Conservation (phyloP, 2,113 vertebrate species). For the Sander lucioperca region DNA sequence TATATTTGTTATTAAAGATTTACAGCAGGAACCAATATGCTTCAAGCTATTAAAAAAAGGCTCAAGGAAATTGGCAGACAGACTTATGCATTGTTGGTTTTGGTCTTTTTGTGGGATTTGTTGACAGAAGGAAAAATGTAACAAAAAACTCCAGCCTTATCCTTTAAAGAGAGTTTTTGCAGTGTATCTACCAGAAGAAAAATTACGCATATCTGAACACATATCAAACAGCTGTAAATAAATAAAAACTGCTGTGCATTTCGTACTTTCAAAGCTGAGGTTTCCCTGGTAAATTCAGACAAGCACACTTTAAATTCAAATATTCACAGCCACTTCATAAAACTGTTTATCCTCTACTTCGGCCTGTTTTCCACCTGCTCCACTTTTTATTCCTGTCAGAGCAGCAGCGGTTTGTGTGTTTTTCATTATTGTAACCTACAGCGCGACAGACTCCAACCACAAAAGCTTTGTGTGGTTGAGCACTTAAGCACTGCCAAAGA, state of each 20-base stretch:
- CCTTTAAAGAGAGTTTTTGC: slow-evolving; percentile 21
- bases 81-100: background rate
- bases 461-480: slow-evolving; percentile 31
- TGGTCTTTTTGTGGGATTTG: slow-evolving; percentile 21
- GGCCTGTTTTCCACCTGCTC: background rate
- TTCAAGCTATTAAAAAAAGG: background rate
- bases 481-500: slow-evolving; percentile 50
- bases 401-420: slow-evolving; percentile 30
- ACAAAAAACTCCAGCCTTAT: background rate
- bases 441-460: slow-evolving; percentile 34
- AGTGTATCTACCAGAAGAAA: slow-evolving; percentile 44
- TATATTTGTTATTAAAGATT: background rate
- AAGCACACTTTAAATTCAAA: slow-evolving; percentile 28
- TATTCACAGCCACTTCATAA: slow-evolving; percentile 36
- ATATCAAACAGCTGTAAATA: slow-evolving; percentile 38
- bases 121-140: background rate
- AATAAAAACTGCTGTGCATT: slow-evolving; percentile 30
- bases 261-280: slow-evolving; percentile 12
- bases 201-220: slow-evolving; percentile 18
- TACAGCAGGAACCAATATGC: background rate
- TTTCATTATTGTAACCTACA: slow-evolving; percentile 27
- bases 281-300: background rate
- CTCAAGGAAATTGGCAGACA: too few species aligned
- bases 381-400: slow-evolving; percentile 11
- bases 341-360: background rate